Base-by-base conservation (phyloP, 1,140 invertebrate genomes). In the Saccostrea glomerata region DNA sequence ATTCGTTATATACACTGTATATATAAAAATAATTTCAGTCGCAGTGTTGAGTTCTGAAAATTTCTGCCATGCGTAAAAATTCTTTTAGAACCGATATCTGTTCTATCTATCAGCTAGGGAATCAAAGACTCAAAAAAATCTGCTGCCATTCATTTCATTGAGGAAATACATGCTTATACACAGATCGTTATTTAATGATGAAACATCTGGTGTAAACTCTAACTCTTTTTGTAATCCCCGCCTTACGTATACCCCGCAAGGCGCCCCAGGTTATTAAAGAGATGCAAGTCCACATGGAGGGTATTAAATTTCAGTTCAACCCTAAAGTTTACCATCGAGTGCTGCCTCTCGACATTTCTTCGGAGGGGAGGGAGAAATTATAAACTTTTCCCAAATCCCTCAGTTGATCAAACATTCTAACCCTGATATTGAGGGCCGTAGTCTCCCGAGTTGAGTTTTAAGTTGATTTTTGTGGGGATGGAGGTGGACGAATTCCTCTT, bases 221-320 rank as follows among this genome's bases (percentile, higher is more conserved):
- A 30, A 30, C 70, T 30, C 11, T 77, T 13, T 77, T 77, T 77
- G 70, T 30, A 77, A 77, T 77, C 70, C 70, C 70, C 70, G 25
- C 25, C 70, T 15, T 77, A 12, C 11, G 11, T 1, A 20, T 23
- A 36, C 47, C 82, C 82, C 23, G 55, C 82, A 23, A 54, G 82
- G 82, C 82, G 47, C 55, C 82, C 82, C 82, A 55, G 36, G 55
- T 84, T 84, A 77, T 77, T 77, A 77, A 55, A 84, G 82, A 56
- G 82, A 84, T 84, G 82, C 82, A 56, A 84, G 82, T 84, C 82
- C 82, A 84, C 82, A 84, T 84, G 55, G 55, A 56, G 30, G 82
- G 82, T 54, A 84, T 84, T 84, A 56, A 84, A 84, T 84, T 84
- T 84, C 82, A 84, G 40, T 77, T 77, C 70, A 77, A 77, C 70